Evolutionary conservation across 2,797 vertebrate genomes (phyloP).

Genomic region (Lacerta bilineata): DNA sequence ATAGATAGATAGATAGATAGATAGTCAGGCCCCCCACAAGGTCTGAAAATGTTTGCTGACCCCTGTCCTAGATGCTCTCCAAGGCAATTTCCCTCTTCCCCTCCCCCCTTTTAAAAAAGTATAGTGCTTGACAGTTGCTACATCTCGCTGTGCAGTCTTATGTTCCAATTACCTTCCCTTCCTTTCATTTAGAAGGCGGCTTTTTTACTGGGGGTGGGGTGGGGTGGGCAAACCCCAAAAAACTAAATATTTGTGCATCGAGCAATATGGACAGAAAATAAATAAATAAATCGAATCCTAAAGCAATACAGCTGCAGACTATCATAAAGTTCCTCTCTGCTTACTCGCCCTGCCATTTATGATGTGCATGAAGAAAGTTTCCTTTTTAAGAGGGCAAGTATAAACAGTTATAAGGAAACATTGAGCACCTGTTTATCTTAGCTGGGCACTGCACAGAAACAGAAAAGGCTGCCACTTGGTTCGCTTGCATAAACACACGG

Average conservation of each 20-base stretch:
- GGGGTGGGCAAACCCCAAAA: neutral
- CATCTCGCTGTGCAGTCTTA: neutral
- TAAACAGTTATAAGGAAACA: constrained; percentile 70
- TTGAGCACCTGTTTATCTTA: constrained; percentile 76
- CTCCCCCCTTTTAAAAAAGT: neutral
- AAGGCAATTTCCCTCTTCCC: neutral
- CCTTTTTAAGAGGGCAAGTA: constrained; percentile 71
- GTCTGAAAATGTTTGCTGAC: too few relatives aligned
- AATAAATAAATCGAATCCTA: constrained; percentile 48
- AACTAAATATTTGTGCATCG: neutral
- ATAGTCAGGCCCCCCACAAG: too few relatives aligned
- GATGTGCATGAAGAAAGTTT: constrained; percentile 70
- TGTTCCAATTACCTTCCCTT: neutral
- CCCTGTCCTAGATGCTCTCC: neutral
- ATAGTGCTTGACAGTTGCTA: neutral
- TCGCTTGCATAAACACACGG: constrained; percentile 48
- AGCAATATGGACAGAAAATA: constrained; percentile 3
- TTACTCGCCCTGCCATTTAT: constrained; percentile 64
- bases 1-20: too few relatives aligned
- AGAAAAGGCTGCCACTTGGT: constrained; percentile 39
- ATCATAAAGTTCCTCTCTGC: constrained; percentile 50
- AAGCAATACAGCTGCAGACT: constrained; percentile 16
- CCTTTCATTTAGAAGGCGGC: constrained; percentile 9
- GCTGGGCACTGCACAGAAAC: constrained; percentile 50
- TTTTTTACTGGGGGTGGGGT: neutral